Evolutionary conservation across 2,797 vertebrate genomes (phyloP).

Genomic region (Enteromius paludinosus): DNA sequence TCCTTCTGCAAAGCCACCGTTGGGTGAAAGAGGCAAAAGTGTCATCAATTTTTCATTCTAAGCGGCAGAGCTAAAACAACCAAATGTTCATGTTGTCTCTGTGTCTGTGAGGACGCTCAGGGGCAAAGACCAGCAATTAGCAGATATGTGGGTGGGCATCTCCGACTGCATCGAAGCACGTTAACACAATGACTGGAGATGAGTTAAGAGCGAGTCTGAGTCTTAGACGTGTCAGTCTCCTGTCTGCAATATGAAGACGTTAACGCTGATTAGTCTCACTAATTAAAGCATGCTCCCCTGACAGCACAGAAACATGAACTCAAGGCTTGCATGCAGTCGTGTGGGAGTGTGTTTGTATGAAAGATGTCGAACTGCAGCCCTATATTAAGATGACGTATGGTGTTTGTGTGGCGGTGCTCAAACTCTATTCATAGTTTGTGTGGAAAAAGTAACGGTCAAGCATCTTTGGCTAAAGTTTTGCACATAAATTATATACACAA

Average conservation of each 20-base stretch:
- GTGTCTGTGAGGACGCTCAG: constrained; percentile 76
- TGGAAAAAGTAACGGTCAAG: background rate
- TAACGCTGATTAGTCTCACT: constrained; percentile 82
- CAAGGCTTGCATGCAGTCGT: constrained; percentile 69
- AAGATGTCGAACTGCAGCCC: constrained; percentile 11
- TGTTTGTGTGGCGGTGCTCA: background rate
- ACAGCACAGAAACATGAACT: constrained; percentile 73
- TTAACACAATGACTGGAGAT: constrained; percentile 77
- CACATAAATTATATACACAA: background rate
- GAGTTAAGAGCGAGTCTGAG: constrained; percentile 70
- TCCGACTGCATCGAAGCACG: constrained; percentile 74
- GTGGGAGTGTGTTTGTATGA: constrained; percentile 19
- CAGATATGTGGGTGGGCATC: constrained; percentile 80
- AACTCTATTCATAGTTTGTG: background rate
- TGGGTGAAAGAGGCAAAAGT: constrained; percentile 5
- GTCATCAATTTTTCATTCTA: constrained; percentile 78
- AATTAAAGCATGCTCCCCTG: constrained; percentile 82
- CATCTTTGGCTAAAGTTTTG: background rate
- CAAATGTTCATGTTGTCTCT: constrained; percentile 77
- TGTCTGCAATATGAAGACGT: constrained; percentile 81
- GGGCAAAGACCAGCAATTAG: constrained; percentile 82
- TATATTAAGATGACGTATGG: background rate
- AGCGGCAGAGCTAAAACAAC: constrained; percentile 73
- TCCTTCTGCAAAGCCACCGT: background rate
- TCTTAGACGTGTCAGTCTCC: constrained; percentile 75